These are phyloP conservation scores for Ochotona princeps DNA, from an alignment of 2,113 vertebrate genomes.

Conservation along the genomic window DNA sequence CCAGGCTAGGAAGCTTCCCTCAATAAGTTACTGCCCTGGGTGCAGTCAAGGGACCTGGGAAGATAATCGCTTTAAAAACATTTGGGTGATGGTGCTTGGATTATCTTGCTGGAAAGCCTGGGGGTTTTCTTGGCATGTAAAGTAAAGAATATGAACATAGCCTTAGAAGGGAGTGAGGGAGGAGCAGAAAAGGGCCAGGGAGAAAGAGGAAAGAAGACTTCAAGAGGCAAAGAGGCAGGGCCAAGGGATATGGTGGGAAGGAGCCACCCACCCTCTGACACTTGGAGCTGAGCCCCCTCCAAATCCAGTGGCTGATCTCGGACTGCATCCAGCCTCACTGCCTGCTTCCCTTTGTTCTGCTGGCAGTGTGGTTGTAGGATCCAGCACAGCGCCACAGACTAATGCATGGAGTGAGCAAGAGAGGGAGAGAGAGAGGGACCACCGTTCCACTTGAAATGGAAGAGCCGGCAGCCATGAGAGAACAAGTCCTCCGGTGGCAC, in stretches of 20 bases:
- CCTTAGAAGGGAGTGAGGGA: background rate
- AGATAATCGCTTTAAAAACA: background rate
- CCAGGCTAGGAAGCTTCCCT: background rate
- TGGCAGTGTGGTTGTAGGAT: constrained; percentile 74
- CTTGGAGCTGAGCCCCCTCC: constrained; percentile 42
- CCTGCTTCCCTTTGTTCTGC: constrained; percentile 80
- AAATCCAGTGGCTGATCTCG: constrained; percentile 51
- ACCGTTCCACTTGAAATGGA: constrained; percentile 6
- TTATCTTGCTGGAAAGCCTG: background rate
- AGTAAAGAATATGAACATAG: constrained; percentile 36
- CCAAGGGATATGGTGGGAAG: background rate
- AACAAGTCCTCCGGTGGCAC: background rate
- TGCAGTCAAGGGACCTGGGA: background rate
- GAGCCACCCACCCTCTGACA: constrained; percentile 33
- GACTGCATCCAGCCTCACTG: constrained; percentile 66
- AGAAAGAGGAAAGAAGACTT: no score
- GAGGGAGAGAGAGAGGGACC: constrained; percentile 44
- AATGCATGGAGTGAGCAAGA: background rate
- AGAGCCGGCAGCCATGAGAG: constrained; percentile 59
- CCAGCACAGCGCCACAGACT: constrained; percentile 70
- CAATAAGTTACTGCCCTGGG: background rate
- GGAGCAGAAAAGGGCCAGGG: background rate
- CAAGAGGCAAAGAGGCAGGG: background rate
- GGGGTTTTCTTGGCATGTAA: constrained; percentile 10
- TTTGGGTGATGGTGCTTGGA: no score